Evolutionary conservation across 2,888 invertebrate species (phyloP).

Genomic region (Sarcophaga caerulescens): DNA sequence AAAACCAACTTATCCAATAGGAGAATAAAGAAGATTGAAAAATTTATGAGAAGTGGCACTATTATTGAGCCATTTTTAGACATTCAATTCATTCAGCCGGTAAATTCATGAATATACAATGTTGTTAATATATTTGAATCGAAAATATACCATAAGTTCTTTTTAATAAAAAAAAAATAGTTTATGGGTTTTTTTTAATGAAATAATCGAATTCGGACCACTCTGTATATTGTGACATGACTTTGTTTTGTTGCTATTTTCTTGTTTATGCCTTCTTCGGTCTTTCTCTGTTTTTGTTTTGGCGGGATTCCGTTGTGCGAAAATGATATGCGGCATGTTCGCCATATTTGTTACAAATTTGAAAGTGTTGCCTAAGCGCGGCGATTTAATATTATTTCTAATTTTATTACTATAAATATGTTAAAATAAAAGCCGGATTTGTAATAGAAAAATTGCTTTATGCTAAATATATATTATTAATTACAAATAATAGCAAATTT

Average conservation of each 20-base stretch:
- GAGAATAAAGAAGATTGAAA: too few species aligned
- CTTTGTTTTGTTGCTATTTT: conserved; percentile 23
- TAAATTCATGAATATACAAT: too few species aligned
- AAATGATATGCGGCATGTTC: conserved; percentile 47
- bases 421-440: not conserved
- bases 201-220: not conserved
- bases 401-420: not conserved
- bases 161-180: not conserved
- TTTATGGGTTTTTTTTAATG: not conserved
- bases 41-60: too few species aligned
- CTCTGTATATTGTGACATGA: conserved; percentile 11
- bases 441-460: not conserved
- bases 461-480: not conserved
- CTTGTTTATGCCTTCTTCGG: not conserved
- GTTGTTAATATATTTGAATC: too few species aligned
- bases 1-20: too few species aligned
- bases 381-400: not conserved
- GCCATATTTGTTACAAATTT: conserved; percentile 59
- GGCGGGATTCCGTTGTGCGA: conserved; percentile 55
- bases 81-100: too few species aligned
- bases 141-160: too few species aligned
- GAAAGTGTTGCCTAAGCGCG: conserved; percentile 43
- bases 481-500: not conserved
- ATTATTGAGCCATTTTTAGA: too few species aligned
- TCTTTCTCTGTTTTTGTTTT: conserved; percentile 60